Evolutionary conservation across 1,140 invertebrate genomes (phyloP), one percentile per base, ranked within the genome.

Genomic region (Drosophila obscura): DNA sequence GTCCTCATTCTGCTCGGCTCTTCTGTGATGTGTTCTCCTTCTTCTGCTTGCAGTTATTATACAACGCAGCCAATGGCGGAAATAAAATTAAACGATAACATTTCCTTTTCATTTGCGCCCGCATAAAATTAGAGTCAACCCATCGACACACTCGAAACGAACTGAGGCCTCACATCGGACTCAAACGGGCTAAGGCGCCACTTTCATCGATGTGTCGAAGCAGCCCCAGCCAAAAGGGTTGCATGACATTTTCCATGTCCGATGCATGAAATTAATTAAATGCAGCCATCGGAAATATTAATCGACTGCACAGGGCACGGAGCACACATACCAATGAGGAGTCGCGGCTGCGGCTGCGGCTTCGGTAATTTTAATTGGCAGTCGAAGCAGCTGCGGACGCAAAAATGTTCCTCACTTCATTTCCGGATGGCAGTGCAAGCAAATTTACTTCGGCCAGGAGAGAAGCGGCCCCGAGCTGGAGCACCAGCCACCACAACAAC

Each of bases 51-150:
- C 77, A 80, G 73, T 84, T 84, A 88, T 88, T 90, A 79, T 56
- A 72, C 74, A 80, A 62, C 53, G 58, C 59, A 51, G 88, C 88
- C 88, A 73, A 49, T 68, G 88, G 88, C 88, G 51, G 84, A 88
- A 90, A 90, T 90, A 88, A 90, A 90, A 90, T 90, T 90, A 90
- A 90, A 90, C 73, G 88, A 90, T 84, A 90, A 90, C 84, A 88
- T 89, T 88, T 88, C 84, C 80, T 80, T 89, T 88, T 89, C 83
- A 87, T 87, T 88, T 88, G 74, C 73, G 79, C 78, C 82, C 79
- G 83, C 83, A 88, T 73, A 58, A 82, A 79, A 79, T 71, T 73
- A 44, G 41, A 63, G 55, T 45, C 61, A 51, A 64, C 44, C 31
- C 48, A 73, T 46, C 46, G 53, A 45, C 22, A 31, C 50, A 63